Base-by-base conservation (phyloP, 2,797 vertebrate species). In the Cynodonichthys magdalenae region DNA sequence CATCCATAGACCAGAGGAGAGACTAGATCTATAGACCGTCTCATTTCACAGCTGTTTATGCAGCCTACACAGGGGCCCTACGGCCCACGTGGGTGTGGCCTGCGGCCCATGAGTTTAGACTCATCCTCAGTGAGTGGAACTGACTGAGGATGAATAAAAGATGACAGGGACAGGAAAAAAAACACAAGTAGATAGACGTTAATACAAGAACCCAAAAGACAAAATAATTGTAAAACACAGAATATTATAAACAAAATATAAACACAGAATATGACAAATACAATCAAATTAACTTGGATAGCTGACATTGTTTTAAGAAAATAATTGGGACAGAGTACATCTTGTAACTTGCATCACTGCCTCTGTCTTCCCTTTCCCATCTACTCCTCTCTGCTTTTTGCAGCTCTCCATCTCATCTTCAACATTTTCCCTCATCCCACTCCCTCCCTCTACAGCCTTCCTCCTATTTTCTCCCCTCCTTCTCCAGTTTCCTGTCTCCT, bases 311-410 rank as follows among this genome's bases (percentile, higher is more conserved):
- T 24, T 24, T 24, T 24, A 24, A n/a, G n/a, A n/a, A 24, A 24
- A 24, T 24, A 84, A 89, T 55, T 44, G 39, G 76, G 76, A 77
- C 79, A 81, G 87, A 78, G 92, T 93, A 93, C 91, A 92, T 45
- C 46, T 48, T 55, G 42, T 53, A 80, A 79, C 89, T 89, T 19
- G 86, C 82, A 88, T 90, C 84, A 86, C 52, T n/a, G 45, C 61
- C 18, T 67, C 52, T 70, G 52, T 71, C 39, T 69, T 55, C 70
- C 80, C 58, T 69, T 69, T 81, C 71, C 61, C 73, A 66, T 75
- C 69, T 65, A 34, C 56, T 27, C 24, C 76, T 57, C 7, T 46
- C 53, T 69, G 69, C 66, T 53, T 49, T 15, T 63, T 51, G 44
- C 66, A 19, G 27, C 41, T 15, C 39, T 31, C 50, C 56, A 58